Evolutionary conservation across 2,113 vertebrate genomes (phyloP).

Genomic region (Heptranchias perlo): DNA sequence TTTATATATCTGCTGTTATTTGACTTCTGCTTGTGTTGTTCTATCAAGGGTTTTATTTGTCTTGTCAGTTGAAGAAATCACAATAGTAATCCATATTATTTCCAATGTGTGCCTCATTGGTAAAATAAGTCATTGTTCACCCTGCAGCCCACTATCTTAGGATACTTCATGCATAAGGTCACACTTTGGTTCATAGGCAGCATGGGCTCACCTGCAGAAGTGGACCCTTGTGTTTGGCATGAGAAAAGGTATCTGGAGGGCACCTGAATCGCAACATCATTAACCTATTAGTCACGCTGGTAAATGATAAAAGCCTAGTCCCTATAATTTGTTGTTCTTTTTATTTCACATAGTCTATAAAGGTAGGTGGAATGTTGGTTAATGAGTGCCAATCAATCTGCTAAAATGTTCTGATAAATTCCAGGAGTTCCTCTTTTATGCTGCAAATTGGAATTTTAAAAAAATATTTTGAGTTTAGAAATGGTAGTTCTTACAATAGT

Average conservation of each 20-base stretch:
- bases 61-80: background rate
- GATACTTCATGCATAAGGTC: background rate
- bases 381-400: background rate
- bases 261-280: background rate
- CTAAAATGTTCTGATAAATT: background rate
- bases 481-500: background rate
- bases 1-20: background rate
- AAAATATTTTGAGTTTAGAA: too few relatives aligned
- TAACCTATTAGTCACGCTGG: background rate
- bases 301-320: background rate
- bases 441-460: background rate
- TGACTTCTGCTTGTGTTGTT: background rate
- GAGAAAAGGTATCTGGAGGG: background rate
- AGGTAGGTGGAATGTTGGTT: background rate
- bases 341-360: background rate
- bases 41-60: background rate
- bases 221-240: background rate
- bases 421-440: background rate
- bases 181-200: background rate
- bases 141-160: too few relatives aligned
- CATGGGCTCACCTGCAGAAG: background rate
- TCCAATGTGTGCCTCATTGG: background rate
- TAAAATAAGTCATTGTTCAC: too few relatives aligned
- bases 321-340: background rate
- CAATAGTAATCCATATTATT: background rate